These are phyloP conservation scores for Avahi laniger DNA, from an alignment of 2,797 vertebrate genomes.

Conservation along the genomic window DNA sequence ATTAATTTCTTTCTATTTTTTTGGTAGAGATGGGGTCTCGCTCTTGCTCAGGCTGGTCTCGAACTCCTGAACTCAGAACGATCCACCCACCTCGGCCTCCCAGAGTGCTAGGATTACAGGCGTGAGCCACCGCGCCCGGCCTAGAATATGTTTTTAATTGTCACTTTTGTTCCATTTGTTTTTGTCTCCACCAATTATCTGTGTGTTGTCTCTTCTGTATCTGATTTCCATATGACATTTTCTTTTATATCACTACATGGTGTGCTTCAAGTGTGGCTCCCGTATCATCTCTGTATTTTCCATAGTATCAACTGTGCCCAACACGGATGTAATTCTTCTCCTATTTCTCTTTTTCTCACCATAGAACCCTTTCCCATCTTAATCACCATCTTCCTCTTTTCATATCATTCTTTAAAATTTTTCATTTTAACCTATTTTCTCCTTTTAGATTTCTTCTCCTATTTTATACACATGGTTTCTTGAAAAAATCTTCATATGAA, in stretches of 20 bases:
- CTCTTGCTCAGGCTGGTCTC: no score
- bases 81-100: no score
- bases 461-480: not conserved
- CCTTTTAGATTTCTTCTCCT: not conserved
- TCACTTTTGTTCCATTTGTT: not conserved
- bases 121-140: no score
- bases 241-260: not conserved
- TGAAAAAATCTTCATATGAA: not conserved
- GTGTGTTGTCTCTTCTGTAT: not conserved
- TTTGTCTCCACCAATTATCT: not conserved
- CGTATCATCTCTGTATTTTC: not conserved
- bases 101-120: no score
- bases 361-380: not conserved
- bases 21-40: no score
- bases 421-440: not conserved
- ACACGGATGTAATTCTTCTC: not conserved
- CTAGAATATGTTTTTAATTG: not conserved
- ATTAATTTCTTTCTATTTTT: no score
- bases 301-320: not conserved
- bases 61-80: no score
- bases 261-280: not conserved
- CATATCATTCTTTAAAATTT: not conserved
- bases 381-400: not conserved
- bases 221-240: not conserved
- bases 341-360: not conserved